Base-by-base conservation (phyloP, 2,888 invertebrate species). In the Cybosia mesomella region DNA sequence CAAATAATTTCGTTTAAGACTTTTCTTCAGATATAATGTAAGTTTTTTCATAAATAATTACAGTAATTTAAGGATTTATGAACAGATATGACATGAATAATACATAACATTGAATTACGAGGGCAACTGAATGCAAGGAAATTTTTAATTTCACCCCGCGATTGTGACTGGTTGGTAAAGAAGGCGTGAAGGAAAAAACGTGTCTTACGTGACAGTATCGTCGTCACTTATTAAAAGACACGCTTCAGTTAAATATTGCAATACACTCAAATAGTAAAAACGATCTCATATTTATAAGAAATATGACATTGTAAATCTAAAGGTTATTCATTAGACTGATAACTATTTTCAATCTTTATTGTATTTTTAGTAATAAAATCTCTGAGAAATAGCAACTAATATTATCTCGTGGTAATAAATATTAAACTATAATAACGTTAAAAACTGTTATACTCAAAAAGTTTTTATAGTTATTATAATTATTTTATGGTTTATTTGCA, bases 41-140 rank as follows among this genome's bases (percentile, higher is more conserved):
- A 49, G 49, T n/a, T 49, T 49, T 49, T 49, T 49, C n/a, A 49
- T 49, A 49, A n/a, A 49, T 49, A 49, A 15, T 43, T 49, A 49
- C 49, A 18, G 7, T 49, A 49, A n/a, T 49, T n/a, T 49, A 49
- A n/a, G 49, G 18, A 49, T 49, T 1, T 49, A 9, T 43, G 2
- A 11, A n/a, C 49, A n/a, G 49, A 49, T 43, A 43, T 49, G n/a
- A n/a, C 49, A 49, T n/a, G 18, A 49, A 49, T 49, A n/a, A 49
- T 7, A 18, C 7, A 43, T 18, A 18, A 43, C 7, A 49, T 49
- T 18, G 1, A n/a, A 49, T 9, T 49, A n/a, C 7, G 49, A 49
- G 49, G 18, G n/a, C 49, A n/a, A 15, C 5, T 49, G n/a, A 8
- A 49, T n/a, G 4, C 4, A 18, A 43, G 18, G 0, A 43, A 18